Evolutionary conservation across 2,113 vertebrate species (phyloP).

Genomic region (Paratilapia polleni): DNA sequence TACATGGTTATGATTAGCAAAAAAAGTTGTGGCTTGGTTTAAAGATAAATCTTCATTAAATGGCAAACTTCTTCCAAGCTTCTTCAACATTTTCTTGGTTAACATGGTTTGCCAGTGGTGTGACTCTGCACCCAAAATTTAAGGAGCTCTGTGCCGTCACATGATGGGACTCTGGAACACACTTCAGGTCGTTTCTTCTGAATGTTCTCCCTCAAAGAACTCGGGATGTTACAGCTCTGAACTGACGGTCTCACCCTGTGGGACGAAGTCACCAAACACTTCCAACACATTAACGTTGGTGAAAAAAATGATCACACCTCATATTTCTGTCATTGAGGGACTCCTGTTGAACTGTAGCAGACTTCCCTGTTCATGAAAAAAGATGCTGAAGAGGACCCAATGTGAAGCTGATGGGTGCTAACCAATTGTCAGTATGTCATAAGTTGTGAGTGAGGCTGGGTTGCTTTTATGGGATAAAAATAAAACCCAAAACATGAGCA

Average conservation of each 20-base stretch:
- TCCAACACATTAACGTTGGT: neutral
- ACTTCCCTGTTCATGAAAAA: neutral
- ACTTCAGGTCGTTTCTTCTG: too few species aligned
- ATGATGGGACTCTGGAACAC: too few species aligned
- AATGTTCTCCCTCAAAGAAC: too few species aligned
- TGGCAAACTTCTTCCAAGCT: neutral
- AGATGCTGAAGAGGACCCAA: accelerated
- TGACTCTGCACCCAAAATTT: too few species aligned
- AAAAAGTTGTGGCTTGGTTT: neutral
- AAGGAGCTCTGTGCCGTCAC: too few species aligned
- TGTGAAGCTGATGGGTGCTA: neutral
- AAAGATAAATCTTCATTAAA: neutral
- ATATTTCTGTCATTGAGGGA: neutral
- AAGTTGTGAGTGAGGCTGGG: neutral
- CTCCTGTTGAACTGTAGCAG: neutral
- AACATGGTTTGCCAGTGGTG: too few species aligned
- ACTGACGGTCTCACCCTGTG: too few species aligned
- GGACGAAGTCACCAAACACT: neutral
- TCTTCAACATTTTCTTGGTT: neutral
- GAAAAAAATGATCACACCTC: neutral
- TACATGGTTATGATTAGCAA: neutral
- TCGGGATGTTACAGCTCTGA: too few species aligned
- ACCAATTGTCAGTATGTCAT: neutral
- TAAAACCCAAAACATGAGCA: neutral
- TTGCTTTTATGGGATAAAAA: neutral